These are phyloP conservation scores for Agrochola lychnidis DNA, from an alignment of 2,888 invertebrate genomes.

Conservation along the genomic window DNA sequence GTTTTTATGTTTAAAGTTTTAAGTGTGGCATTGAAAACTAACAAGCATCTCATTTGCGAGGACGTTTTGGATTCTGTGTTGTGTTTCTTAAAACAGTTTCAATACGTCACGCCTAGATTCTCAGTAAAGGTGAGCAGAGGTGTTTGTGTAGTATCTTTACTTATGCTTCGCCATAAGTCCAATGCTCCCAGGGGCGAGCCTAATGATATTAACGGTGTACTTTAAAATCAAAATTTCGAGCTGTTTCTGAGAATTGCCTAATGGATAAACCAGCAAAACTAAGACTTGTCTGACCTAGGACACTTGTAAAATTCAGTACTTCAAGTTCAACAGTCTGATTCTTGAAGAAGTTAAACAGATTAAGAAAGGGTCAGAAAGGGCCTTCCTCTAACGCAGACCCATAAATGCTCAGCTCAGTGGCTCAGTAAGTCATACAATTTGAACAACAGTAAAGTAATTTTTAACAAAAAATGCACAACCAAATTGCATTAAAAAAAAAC, in stretches of 20 bases:
- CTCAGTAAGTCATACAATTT: neutral
- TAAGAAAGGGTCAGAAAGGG: neutral
- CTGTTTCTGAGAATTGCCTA: neutral
- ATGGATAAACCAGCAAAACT: neutral
- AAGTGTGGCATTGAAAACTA: slow-evolving; percentile 42
- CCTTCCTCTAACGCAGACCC: no score
- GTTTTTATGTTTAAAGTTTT: slow-evolving; percentile 52
- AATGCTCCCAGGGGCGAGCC: neutral
- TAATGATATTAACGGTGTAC: neutral
- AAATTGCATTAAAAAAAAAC: neutral
- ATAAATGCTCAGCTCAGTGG: neutral
- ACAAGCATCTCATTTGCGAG: slow-evolving; percentile 21
- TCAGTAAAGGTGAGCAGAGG: neutral
- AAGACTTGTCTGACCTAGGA: neutral
- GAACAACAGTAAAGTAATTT: neutral
- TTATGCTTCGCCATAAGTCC: neutral
- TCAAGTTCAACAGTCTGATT: neutral
- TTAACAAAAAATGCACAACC: neutral
- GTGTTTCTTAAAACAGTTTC: neutral
- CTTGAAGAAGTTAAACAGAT: neutral
- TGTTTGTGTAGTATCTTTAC: neutral
- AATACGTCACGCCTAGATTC: no score
- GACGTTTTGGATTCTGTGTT: neutral
- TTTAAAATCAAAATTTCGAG: neutral
- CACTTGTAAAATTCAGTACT: neutral